Conservation (phyloP, 1,140 invertebrate species). For the Gonatopus flavifemur region DNA sequence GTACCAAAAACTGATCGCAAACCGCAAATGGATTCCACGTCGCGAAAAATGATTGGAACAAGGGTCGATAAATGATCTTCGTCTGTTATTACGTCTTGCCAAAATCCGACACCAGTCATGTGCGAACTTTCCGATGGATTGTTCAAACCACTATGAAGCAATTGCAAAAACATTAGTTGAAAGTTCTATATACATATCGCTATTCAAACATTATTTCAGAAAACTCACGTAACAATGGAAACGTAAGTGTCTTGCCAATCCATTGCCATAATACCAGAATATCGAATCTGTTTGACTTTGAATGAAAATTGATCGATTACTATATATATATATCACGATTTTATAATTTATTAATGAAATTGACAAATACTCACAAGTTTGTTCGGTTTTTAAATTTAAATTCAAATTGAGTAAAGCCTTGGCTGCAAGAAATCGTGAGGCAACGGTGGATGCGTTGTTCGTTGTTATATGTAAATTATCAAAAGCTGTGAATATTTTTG, state of each 20-base stretch:
- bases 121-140: conserved; percentile 33
- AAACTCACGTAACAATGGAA: conserved; percentile 69
- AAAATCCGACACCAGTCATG: conserved; percentile 44
- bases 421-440: conserved; percentile 32
- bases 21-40: conserved; percentile 31
- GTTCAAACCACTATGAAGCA: conserved; percentile 39
- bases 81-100: conserved; percentile 38
- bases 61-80: conserved; percentile 37
- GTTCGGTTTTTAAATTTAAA: conserved; percentile 12
- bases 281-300: conserved; percentile 53
- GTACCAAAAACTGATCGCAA: conserved; percentile 42
- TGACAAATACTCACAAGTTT: conserved; percentile 17
- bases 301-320: conserved; percentile 11
- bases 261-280: conserved; percentile 65
- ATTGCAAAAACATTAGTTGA: conserved; percentile 5
- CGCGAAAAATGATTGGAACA: conserved; percentile 42
- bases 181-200: background rate
- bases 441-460: conserved; percentile 37
- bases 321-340: conserved; percentile 22
- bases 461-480: conserved; percentile 35
- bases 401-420: conserved; percentile 31
- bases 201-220: conserved; percentile 1
- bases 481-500: conserved; percentile 42
- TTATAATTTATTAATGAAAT: conserved; percentile 18
- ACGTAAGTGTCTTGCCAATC: conserved; percentile 72